phyloP scores from a whole-genome alignment of 2,113 vertebrate species.

The Xiphophorus maculatus region DNA sequence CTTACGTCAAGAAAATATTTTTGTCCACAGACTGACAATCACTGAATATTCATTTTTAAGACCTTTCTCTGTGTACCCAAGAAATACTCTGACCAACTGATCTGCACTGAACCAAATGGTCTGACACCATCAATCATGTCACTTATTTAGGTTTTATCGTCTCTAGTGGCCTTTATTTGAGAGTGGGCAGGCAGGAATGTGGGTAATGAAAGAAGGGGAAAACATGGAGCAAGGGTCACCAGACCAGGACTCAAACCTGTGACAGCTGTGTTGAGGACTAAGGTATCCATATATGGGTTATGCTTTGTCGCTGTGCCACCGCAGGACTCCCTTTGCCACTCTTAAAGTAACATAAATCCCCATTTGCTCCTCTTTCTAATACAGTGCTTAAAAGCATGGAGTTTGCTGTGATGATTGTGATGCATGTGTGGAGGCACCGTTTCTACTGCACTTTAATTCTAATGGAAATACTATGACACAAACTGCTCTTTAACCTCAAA shows the following conservation, averaged over 20 bases:
- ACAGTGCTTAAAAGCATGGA: neutral
- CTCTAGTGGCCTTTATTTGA: too few species aligned
- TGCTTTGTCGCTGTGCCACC: too few species aligned
- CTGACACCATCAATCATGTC: neutral
- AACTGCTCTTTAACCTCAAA: conserved; percentile 50
- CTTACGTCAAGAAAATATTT: neutral
- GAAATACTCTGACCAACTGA: too few species aligned
- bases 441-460: neutral
- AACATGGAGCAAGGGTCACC: too few species aligned
- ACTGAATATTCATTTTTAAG: neutral
- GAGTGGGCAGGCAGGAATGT: too few species aligned
- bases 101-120: too few species aligned
- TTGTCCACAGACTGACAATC: neutral
- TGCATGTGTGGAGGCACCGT: neutral
- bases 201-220: too few species aligned
- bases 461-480: conserved; percentile 25
- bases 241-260: too few species aligned
- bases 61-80: too few species aligned
- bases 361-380: neutral
- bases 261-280: too few species aligned
- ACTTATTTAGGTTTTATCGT: too few species aligned
- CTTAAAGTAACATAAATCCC: neutral
- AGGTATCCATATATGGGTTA: too few species aligned
- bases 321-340: neutral
- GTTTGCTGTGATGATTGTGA: neutral